Evolutionary conservation across 2,113 vertebrate genomes (phyloP).

Genomic region (Lethenteron reissneri): DNA sequence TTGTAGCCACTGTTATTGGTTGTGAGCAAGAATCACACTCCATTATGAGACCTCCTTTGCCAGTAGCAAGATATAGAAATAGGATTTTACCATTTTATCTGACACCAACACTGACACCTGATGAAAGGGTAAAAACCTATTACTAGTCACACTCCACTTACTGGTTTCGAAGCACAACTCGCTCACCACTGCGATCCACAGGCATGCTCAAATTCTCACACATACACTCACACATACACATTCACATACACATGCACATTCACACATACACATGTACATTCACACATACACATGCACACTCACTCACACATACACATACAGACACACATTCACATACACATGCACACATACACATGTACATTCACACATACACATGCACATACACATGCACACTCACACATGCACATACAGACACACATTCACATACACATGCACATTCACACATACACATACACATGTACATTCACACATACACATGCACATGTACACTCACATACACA

Average conservation of each 20-base stretch:
- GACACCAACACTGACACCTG: too few species aligned
- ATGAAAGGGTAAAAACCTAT: too few species aligned
- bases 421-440: not conserved
- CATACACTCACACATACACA: not conserved
- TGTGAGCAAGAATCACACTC: too few species aligned
- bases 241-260: too few species aligned
- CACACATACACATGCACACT: not conserved
- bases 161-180: too few species aligned
- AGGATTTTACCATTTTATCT: too few species aligned
- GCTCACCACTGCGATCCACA: too few species aligned
- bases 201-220: not conserved
- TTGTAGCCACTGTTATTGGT: too few species aligned
- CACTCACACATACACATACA: not conserved
- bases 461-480: not conserved
- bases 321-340: not conserved
- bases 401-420: not conserved
- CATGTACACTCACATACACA: not conserved
- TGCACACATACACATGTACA: not conserved
- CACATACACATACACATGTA: not conserved
- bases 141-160: too few species aligned
- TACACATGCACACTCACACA: too few species aligned
- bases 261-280: not conserved
- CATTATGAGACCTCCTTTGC: too few species aligned
- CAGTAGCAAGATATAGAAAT: too few species aligned
- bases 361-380: not conserved